These are phyloP conservation scores for Tiliacea citrago DNA, from an alignment of 2,888 invertebrate species.

Conservation along the genomic window DNA sequence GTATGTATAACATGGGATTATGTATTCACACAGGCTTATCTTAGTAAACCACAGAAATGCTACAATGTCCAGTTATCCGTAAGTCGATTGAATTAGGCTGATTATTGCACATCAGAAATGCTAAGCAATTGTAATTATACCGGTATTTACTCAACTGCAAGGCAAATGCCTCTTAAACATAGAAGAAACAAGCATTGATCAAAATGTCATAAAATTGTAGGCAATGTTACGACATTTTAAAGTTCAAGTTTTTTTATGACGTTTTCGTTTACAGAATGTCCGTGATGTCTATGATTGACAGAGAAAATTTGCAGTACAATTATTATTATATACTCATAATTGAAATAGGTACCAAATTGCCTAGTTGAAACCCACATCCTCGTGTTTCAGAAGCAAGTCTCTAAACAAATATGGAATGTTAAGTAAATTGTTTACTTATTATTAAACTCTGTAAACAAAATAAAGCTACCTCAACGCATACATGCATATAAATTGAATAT, in stretches of 20 bases:
- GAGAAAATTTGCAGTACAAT: not conserved
- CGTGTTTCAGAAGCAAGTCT: not conserved
- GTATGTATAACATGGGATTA: constrained; percentile 37
- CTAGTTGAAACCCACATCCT: not conserved
- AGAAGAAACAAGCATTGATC: not conserved
- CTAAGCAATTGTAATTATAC: not conserved
- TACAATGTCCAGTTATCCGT: constrained; percentile 13
- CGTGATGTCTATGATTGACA: not conserved
- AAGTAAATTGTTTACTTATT: constrained; percentile 42
- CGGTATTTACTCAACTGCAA: not conserved
- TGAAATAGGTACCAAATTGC: not conserved
- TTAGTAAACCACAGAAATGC: constrained; percentile 14
- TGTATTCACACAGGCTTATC: constrained; percentile 29
- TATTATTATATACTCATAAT: not conserved
- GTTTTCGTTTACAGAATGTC: not conserved
- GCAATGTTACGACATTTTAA: not conserved
- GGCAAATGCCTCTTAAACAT: not conserved
- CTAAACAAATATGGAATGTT: not conserved
- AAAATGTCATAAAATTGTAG: not conserved
- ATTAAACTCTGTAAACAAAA: constrained; percentile 32
- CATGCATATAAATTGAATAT: constrained; percentile 43
- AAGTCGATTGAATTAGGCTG: not conserved
- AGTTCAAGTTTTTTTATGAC: not conserved
- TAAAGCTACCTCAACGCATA: constrained; percentile 33
- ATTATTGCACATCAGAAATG: constrained; percentile 6